phyloP scores from a whole-genome alignment of 2,888 invertebrate species.

The Bombylius discolor region DNA sequence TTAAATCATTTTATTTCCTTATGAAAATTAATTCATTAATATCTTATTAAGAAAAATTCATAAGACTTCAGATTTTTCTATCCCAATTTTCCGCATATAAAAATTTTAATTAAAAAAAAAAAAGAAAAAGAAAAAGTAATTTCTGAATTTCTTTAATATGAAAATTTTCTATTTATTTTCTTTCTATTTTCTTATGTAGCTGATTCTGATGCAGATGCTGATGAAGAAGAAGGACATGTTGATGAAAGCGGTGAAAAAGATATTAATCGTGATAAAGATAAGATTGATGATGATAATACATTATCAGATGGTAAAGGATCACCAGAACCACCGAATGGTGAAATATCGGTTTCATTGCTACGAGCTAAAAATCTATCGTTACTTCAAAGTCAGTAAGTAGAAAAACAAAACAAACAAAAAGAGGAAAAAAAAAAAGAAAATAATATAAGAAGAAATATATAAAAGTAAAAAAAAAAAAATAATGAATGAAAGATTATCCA shows the following conservation, averaged over 20 bases:
- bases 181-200: constrained; percentile 19
- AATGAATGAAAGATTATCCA: too few species aligned
- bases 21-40: too few species aligned
- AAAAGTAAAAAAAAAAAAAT: too few species aligned
- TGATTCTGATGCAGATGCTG: constrained; percentile 36
- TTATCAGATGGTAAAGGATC: constrained; percentile 29
- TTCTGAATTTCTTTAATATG: not conserved
- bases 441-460: not conserved
- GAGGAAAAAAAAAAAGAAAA: too few species aligned
- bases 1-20: too few species aligned
- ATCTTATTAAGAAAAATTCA: too few species aligned
- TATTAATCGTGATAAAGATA: constrained; percentile 25
- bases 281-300: constrained; percentile 31
- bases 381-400: constrained; percentile 42
- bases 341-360: constrained; percentile 34
- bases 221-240: constrained; percentile 36
- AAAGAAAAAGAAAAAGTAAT: too few species aligned
- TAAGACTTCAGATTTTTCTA: too few species aligned
- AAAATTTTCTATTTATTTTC: not conserved
- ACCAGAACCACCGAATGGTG: constrained; percentile 30
- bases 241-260: constrained; percentile 26
- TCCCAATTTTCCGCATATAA: too few species aligned
- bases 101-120: too few species aligned
- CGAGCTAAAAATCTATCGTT: constrained; percentile 41
- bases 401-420: too few species aligned